Evolutionary conservation across 2,888 invertebrate genomes (phyloP), one percentile per base, ranked within the genome.

Genomic region (Drosophila ustulata): DNA sequence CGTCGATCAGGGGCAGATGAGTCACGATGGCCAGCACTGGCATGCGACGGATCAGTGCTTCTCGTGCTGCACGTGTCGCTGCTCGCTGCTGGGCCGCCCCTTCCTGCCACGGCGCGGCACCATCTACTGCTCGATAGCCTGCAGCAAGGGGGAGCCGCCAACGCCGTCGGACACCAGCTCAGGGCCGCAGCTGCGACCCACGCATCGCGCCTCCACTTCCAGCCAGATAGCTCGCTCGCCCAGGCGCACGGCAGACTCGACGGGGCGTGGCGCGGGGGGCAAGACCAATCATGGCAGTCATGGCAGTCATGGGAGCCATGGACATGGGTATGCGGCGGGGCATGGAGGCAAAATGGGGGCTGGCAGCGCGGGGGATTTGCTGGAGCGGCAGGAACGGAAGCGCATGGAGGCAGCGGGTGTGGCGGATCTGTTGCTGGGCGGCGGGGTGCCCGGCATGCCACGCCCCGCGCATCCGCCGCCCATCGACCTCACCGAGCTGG

Each of bases 1-100:
- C 58, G 98, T 98, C 3, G 98, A 99, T 93, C 98, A 98, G 92
- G 98, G 97, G 66, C 98, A 98, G 93, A 99, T 99, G 97, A 97
- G 97, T 39, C 98, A 99, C 93, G 98, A 98, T 89, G 97, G 97
- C 5, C 98, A 98, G 92, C 98, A 98, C 93, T 98, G 98, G 98
- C 98, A 99, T 93, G 98, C 98, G 59, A 97, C 97, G 1, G 98
- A 98, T 90, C 94, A 95, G 70, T 98, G 98, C 93, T 99, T 99
- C 93, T 96, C 97, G 75, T 99, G 98, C 93, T 96, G 97, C 91
- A 97, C 97, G 6, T 99, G 98, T 92, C 91, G 92, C 47, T 94
- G 94, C 63, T 94, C 94, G 63, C 91, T 96, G 30, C 93, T 97
- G 53, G 98, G 98, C 1, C 94, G 98, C 50, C 98, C 98, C 0